Conservation (phyloP, 2,797 vertebrate species). For the Microcaecilia unicolor region DNA sequence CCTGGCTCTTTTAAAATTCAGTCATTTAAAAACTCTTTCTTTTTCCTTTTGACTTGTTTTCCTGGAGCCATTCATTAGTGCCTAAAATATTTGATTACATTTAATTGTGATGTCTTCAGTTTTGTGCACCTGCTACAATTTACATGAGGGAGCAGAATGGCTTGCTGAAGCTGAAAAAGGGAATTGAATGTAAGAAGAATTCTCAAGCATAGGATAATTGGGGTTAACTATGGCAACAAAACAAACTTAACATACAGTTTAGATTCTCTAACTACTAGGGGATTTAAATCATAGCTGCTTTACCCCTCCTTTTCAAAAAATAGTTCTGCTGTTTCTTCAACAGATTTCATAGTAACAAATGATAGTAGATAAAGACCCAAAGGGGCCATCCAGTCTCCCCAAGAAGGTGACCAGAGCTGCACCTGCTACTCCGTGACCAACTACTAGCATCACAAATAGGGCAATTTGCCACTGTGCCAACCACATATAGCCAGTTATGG, state of each 20-base stretch:
- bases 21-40: constrained; percentile 39
- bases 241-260: constrained; percentile 38
- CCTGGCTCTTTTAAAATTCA: constrained; percentile 61
- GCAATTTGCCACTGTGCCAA: too few relatives aligned
- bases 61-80: constrained; percentile 65
- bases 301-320: background rate
- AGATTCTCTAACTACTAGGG: constrained; percentile 28
- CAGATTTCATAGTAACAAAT: too few relatives aligned
- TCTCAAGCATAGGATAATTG: constrained; percentile 49
- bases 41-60: constrained; percentile 54
- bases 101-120: constrained; percentile 67
- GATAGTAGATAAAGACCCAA: too few relatives aligned
- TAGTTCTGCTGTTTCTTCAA: constrained; percentile 5
- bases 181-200: constrained; percentile 52
- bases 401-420: too few relatives aligned
- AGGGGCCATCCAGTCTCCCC: too few relatives aligned
- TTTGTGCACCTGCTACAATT: constrained; percentile 64
- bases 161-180: constrained; percentile 35
- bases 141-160: constrained; percentile 36
- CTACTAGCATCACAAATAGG: too few relatives aligned
- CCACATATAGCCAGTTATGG: too few relatives aligned
- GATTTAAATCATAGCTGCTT: constrained; percentile 10
- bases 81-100: constrained; percentile 70
- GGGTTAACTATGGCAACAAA: constrained; percentile 57
- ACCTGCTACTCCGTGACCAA: too few relatives aligned